A percentile compares a stretch with the other conserved stretches of the same genome.
Evolutionary conservation across 1,140 invertebrate species (phyloP).

Genomic region (Heliothis subflexa): DNA sequence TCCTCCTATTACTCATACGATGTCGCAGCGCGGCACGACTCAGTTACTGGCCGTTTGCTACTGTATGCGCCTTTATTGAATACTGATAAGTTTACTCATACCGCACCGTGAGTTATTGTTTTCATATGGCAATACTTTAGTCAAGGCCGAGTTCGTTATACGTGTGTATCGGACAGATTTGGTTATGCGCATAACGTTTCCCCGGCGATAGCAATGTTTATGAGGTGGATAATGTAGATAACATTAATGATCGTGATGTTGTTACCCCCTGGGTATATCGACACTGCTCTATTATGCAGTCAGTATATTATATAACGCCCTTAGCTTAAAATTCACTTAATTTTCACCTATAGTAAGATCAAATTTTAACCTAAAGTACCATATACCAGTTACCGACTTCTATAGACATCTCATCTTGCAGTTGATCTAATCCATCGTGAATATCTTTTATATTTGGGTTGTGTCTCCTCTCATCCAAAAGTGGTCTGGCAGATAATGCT

Average conservation of each 20-base stretch:
- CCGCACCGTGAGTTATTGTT: slow-evolving; percentile 49
- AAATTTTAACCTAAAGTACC: too few relatives aligned
- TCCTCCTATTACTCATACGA: slow-evolving; percentile 69
- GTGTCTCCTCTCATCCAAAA: too few relatives aligned
- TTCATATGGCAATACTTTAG: slow-evolving; percentile 49
- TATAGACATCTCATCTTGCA: too few relatives aligned
- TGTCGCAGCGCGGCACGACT: slow-evolving; percentile 62
- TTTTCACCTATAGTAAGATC: too few relatives aligned
- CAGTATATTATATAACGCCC: neutral
- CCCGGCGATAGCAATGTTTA: slow-evolving; percentile 22
- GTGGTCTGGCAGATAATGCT: too few relatives aligned
- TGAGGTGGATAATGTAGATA: slow-evolving; percentile 7
- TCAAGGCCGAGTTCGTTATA: slow-evolving; percentile 41
- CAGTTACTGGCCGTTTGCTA: slow-evolving; percentile 52
- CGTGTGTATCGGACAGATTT: slow-evolving; percentile 27
- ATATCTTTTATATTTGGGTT: too few relatives aligned
- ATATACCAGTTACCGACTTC: too few relatives aligned
- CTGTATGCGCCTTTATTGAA: slow-evolving; percentile 62
- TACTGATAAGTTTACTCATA: slow-evolving; percentile 67
- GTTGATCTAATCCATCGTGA: too few relatives aligned
- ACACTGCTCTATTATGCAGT: neutral
- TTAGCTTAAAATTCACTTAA: too few relatives aligned
- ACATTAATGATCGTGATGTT: neutral
- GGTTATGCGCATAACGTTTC: slow-evolving; percentile 24
- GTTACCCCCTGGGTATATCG: neutral